Base-by-base conservation (phyloP, 1,140 invertebrate genomes). In the Arctopsyche grandis region DNA sequence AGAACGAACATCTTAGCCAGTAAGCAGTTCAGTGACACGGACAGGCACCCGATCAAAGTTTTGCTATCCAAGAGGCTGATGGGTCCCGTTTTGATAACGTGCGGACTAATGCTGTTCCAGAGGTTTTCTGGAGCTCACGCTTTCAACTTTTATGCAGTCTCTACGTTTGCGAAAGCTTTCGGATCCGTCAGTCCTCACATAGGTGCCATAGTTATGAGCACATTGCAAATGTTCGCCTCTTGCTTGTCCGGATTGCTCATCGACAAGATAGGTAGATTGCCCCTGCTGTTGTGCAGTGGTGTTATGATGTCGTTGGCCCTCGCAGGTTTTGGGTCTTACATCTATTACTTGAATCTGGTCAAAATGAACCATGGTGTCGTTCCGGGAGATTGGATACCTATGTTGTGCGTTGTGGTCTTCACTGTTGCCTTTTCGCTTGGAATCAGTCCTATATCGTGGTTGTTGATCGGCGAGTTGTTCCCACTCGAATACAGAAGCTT, bases 371-470 rank as follows among this genome's bases (percentile, higher is more conserved):
- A n/a, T n/a, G 84, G 81, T 14, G 75, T 81, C 9, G 83, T 85
- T 71, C 83, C 85, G n/a, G 89, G 90, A 10, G 88, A 95, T 84
- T 95, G 94, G 94, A 94, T 95, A 80, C 94, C 94, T 9, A 84
- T 95, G 46, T 88, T 94, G n/a, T 95, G 94, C 86, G 94, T 94
- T 9, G 86, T 95, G 63, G 91, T 94, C 56, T 95, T 95, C 85
- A 94, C 94, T 0, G 92, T 95, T 4, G 94, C 94, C 19, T 96
- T 97, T 86, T 94, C 94, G 0, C 88, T 97, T 79, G 96, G 96
- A 29, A 96, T 96, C 84, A 95, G 94, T 85, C 96, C 96, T 52
- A 96, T 97, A 85, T 96, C 95, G 21, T 95, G 94, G 91, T 88
- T 97, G 78, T 90, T 97, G 74, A 94, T 96, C 84, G 95, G 94